A percentile compares a stretch with the other conserved stretches of the same genome.
These are phyloP conservation scores for Eurois occulta DNA, from an alignment of 2,888 invertebrate genomes.

Conservation along the genomic window DNA sequence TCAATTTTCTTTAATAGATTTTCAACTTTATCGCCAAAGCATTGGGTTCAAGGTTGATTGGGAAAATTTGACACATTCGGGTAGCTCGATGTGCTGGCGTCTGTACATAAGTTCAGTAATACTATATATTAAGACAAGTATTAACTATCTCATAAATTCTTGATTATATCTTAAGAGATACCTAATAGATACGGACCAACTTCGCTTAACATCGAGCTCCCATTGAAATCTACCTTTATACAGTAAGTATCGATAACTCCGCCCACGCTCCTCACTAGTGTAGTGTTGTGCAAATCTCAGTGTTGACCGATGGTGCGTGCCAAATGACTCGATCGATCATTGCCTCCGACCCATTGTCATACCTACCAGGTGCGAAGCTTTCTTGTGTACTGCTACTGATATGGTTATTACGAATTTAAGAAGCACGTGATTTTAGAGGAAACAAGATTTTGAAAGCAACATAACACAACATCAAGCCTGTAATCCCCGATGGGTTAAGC, in stretches of 20 bases:
- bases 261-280: conserved; percentile 65
- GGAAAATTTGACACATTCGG: no score
- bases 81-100: no score
- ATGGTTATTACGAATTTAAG: conserved; percentile 38
- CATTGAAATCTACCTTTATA: neutral
- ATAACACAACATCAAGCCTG: neutral
- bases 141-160: no score
- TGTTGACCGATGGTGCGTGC: conserved; percentile 87
- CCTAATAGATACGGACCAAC: no score
- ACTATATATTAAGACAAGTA: no score
- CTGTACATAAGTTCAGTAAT: no score
- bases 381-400: conserved; percentile 36
- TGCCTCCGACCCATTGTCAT: conserved; percentile 72
- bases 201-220: neutral
- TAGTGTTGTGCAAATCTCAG: conserved; percentile 83
- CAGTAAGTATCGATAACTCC: conserved; percentile 43
- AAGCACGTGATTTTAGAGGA: conserved; percentile 29
- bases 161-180: no score
- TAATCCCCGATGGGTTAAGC: neutral
- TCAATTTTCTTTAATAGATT: no score
- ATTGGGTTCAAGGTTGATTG: no score
- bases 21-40: no score
- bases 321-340: conserved; percentile 87
- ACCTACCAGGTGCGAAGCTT: conserved; percentile 78
- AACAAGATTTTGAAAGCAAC: neutral